A percentile compares a stretch with the other conserved stretches of the same genome.
phyloP scores from a whole-genome alignment of 2,888 invertebrate genomes.

The Endomychus coccineus region DNA sequence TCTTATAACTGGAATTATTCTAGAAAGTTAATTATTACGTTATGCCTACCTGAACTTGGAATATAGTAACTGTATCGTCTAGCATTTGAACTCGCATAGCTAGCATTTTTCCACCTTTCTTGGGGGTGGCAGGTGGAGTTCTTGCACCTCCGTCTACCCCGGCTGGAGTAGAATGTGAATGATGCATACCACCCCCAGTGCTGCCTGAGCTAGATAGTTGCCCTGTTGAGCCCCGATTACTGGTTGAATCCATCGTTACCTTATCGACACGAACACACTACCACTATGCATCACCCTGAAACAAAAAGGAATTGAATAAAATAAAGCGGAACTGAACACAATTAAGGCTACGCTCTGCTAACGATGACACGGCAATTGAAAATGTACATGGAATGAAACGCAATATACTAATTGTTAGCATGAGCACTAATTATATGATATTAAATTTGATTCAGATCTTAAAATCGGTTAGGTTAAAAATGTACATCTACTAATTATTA shows the following conservation, averaged over 20 bases:
- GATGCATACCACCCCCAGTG: constrained; percentile 56
- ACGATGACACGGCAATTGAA: no score
- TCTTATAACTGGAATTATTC: no score
- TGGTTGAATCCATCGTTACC: constrained; percentile 30
- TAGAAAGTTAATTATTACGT: no score
- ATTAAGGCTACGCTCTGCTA: no score
- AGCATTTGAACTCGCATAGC: constrained; percentile 84
- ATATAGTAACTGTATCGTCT: constrained; percentile 82
- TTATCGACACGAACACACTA: constrained; percentile 3
- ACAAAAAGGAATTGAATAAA: constrained; percentile 6
- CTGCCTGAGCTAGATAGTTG: constrained; percentile 40
- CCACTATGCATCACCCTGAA: constrained; percentile 11
- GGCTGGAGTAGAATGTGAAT: constrained; percentile 76
- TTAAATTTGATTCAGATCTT: no score
- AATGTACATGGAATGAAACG: no score
- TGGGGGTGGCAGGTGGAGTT: constrained; percentile 72
- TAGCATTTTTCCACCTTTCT: constrained; percentile 82
- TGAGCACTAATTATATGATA: no score
- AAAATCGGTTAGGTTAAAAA: no score
- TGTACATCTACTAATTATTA: no score
- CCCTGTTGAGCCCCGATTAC: constrained; percentile 39
- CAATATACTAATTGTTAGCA: no score
- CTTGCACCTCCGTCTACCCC: constrained; percentile 68
- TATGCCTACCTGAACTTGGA: constrained; percentile 80
- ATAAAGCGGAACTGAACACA: no score